Conservation (phyloP, 2,797 vertebrate genomes). For the Austrolebias charrua region DNA sequence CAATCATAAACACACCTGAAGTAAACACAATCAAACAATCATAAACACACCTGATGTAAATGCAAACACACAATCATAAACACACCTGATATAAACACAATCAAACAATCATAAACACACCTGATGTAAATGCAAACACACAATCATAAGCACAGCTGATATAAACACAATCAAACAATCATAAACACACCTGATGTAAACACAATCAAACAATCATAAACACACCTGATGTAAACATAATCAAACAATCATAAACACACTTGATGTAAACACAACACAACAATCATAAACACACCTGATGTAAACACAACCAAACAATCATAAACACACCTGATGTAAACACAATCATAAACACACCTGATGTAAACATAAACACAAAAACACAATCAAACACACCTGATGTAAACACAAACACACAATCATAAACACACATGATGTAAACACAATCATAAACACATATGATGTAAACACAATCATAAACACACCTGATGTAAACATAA, state of each 20-base stretch:
- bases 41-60: no score
- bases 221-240: no score
- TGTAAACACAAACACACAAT: conserved; percentile 10
- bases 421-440: conserved; percentile 9
- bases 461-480: background rate
- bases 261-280: conserved; percentile 43
- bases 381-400: conserved; percentile 50
- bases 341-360: conserved; percentile 58
- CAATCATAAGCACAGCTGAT: conserved; percentile 38
- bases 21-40: no score
- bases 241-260: conserved; percentile 51
- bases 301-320: conserved; percentile 10
- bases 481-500: conserved; percentile 68
- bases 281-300: conserved; percentile 53
- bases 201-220: no score
- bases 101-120: no score
- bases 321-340: background rate
- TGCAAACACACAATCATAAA: no score
- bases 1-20: no score
- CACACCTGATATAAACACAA: conserved; percentile 44
- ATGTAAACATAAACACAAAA: background rate
- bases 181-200: no score
- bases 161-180: conserved; percentile 8
- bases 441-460: conserved; percentile 8
- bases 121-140: no score